Base-by-base conservation (phyloP, 2,797 vertebrate genomes). In the Etheostoma perlongum region DNA sequence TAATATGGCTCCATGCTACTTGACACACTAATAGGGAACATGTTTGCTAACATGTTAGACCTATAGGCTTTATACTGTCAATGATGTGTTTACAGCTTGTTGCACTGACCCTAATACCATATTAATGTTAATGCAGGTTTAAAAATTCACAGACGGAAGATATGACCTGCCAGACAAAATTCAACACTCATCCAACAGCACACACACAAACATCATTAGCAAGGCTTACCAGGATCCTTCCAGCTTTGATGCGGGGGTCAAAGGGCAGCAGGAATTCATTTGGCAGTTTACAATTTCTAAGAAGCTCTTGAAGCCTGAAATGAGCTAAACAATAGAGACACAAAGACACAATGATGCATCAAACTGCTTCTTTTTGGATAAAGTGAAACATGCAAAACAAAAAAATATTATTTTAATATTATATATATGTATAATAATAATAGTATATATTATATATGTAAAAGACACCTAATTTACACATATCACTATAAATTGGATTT, bases 261-360 rank as follows among this genome's bases (percentile, higher is more conserved):
- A 94, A 95, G 23, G 95, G 95, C 82, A 95, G 76, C 80, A 93
- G 86, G 78, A 96, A 96, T 53, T 95, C 90, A 5, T 87, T 18
- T 3, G 95, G 95, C 6, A 96, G 91, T 4, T 74, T 64, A 42
- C 75, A 88, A 46, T 61, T 81, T 76, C 63, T 79, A 5, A 96
- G 83, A 42, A 94, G 84, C 11, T 95, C 92, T 67, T 94, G 94
- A 18, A 96, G 92, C 68, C 49, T 88, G 12, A 85, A 73, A 0
- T 88, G 83, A 83, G 94, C 95, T 96, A 19, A 77, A 55, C 7
- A 53, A 70, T 4, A 33, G 2, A 66, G 57, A 36, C 44, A 49
- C 40, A 36, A 52, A 60, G 13, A 44, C 6, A 59, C 1, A 62
- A 21, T n/a, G 14, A 59, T 66, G 23, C 10, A 68, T 3, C 5